Conservation (phyloP, 1,140 invertebrate species). For the Pseudachorutes palmiensis region DNA sequence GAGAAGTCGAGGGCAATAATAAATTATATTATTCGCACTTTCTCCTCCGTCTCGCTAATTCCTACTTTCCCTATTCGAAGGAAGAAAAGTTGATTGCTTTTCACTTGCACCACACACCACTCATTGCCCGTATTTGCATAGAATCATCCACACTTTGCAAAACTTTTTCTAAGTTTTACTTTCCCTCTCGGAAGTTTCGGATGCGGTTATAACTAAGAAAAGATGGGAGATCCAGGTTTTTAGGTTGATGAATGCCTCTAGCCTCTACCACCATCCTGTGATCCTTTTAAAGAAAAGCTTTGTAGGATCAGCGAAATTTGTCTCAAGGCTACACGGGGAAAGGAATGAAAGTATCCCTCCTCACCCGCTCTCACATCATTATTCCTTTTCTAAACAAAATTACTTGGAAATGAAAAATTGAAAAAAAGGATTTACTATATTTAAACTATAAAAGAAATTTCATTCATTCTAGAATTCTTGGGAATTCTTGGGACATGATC, state of each 20-base stretch:
- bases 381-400: too few relatives aligned
- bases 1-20: background rate
- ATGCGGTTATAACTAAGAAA: background rate
- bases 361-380: too few relatives aligned
- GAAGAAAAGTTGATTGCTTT: background rate
- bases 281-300: background rate
- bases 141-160: background rate
- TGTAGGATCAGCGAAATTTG: background rate
- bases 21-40: background rate
- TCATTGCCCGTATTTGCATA: background rate
- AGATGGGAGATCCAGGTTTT: background rate
- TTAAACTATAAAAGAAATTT: too few relatives aligned
- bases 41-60: background rate
- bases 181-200: background rate
- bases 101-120: background rate
- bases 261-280: background rate
- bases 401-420: too few relatives aligned
- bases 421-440: too few relatives aligned
- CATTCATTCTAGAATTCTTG: too few relatives aligned
- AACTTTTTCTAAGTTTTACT: background rate
- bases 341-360: too few relatives aligned
- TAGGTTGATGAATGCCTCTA: background rate
- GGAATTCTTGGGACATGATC: too few relatives aligned
- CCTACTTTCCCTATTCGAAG: background rate
- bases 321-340: too few relatives aligned